These are phyloP conservation scores for Drosophila melanosoma DNA, from an alignment of 2,888 invertebrate species.

Conservation along the genomic window DNA sequence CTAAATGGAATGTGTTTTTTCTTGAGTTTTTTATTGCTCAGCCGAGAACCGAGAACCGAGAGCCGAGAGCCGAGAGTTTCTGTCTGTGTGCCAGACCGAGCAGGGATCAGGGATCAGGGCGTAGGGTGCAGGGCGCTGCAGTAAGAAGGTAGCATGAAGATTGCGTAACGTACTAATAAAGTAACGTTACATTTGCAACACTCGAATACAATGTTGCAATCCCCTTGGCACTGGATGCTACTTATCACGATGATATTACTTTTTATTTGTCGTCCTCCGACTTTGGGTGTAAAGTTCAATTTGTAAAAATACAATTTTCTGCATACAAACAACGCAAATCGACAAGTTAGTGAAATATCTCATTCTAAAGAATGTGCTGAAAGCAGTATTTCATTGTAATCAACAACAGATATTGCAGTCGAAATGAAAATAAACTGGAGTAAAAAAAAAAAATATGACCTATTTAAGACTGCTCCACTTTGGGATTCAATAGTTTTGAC, in stretches of 20 bases:
- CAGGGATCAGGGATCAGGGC: not conserved
- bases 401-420: not conserved
- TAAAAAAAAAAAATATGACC: not conserved
- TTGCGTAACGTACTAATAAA: conserved; percentile 20
- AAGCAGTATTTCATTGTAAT: not conserved
- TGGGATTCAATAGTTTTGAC: not conserved
- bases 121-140: not conserved
- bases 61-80: conserved; percentile 55
- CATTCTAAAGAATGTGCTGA: not conserved
- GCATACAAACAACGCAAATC: not conserved
- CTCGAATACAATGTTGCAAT: conserved; percentile 43
- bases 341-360: not conserved
- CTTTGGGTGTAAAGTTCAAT: conserved; percentile 5
- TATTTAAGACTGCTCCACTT: not conserved
- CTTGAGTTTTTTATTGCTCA: conserved; percentile 75
- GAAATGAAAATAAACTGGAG: not conserved
- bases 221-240: conserved; percentile 12
- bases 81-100: not conserved
- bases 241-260: conserved; percentile 38
- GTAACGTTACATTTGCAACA: conserved; percentile 14
- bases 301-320: conserved; percentile 11
- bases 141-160: not conserved
- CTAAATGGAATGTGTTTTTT: conserved; percentile 72
- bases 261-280: conserved; percentile 15
- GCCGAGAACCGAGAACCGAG: conserved; percentile 65